Conservation (phyloP, 2,888 invertebrate genomes). For the Ellobium chinense region DNA sequence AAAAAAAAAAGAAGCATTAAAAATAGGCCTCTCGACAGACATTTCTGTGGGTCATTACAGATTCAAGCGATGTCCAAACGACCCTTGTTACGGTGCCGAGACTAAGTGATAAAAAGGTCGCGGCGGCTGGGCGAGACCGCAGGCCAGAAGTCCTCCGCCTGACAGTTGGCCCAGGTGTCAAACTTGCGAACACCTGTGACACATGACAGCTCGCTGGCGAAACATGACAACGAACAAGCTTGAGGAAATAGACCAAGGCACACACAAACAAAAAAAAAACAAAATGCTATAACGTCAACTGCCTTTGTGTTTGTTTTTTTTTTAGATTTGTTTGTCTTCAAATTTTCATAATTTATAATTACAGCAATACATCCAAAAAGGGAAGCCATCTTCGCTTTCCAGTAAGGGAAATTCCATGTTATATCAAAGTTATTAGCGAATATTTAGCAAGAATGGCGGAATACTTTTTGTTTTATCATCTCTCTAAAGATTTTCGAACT, state of each 20-base stretch:
- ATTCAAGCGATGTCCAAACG: neutral
- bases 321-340: too few relatives aligned
- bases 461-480: too few relatives aligned
- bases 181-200: neutral
- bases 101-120: neutral
- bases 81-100: neutral
- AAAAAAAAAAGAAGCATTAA: neutral
- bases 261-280: too few relatives aligned
- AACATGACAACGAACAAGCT: neutral
- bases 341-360: too few relatives aligned
- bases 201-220: neutral
- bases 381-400: too few relatives aligned
- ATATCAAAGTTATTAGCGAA: too few relatives aligned
- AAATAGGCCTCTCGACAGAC: neutral
- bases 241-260: neutral
- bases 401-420: too few relatives aligned
- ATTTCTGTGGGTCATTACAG: neutral
- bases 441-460: too few relatives aligned
- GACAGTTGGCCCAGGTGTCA: constrained; percentile 3
- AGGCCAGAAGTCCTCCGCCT: neutral
- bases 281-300: neutral
- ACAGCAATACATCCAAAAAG: too few relatives aligned
- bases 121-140: neutral
- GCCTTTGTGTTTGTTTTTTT: neutral
- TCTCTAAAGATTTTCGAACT: too few relatives aligned